Conservation (phyloP, 2,888 invertebrate genomes). For the Hesperia comma region DNA sequence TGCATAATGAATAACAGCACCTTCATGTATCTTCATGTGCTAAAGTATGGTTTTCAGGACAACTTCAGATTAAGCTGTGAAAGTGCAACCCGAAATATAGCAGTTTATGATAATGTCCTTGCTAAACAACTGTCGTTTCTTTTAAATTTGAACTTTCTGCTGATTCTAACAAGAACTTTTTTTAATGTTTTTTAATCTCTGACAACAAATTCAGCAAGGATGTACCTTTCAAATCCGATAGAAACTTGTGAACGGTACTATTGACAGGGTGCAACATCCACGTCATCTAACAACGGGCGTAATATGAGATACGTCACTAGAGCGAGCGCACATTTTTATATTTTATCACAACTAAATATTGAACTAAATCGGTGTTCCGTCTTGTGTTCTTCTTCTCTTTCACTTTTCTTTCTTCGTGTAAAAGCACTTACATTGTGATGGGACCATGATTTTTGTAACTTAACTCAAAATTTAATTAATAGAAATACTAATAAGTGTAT, state of each 20-base stretch:
- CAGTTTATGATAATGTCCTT: background rate
- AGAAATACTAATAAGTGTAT: too few species aligned
- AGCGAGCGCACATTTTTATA: background rate
- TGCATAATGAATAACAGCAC: background rate
- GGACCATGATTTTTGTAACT: too few species aligned
- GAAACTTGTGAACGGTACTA: constrained; percentile 9
- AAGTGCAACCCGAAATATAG: constrained; percentile 21
- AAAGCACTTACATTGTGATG: too few species aligned
- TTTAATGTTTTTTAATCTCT: background rate
- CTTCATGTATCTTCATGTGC: background rate
- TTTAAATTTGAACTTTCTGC: background rate
- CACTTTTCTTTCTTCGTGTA: too few species aligned
- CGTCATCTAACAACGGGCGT: constrained; percentile 5
- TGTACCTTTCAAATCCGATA: background rate
- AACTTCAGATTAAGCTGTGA: constrained; percentile 10
- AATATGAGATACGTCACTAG: constrained; percentile 1
- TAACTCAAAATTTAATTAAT: too few species aligned
- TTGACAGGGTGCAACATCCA: constrained; percentile 26
- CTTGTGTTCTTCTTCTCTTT: too few species aligned
- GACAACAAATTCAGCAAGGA: background rate
- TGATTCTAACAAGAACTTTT: background rate
- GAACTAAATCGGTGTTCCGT: too few species aligned
- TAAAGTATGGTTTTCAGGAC: background rate
- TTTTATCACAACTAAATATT: too few species aligned
- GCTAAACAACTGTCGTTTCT: background rate